These are phyloP conservation scores for Drosophila austrosaltans DNA, from an alignment of 2,888 invertebrate species.

Conservation along the genomic window DNA sequence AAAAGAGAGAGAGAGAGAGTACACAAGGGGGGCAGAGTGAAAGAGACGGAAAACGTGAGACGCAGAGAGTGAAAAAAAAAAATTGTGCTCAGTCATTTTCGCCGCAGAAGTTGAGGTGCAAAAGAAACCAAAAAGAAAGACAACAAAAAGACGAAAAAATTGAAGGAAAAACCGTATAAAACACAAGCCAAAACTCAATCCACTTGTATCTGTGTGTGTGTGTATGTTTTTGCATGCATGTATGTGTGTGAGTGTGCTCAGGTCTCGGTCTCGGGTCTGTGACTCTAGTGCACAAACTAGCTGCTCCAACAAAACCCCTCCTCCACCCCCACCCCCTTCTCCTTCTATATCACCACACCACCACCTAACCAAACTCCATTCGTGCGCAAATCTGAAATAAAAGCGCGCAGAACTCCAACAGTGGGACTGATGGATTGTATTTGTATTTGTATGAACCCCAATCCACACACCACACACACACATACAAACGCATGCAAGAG, in stretches of 20 bases:
- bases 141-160: not conserved
- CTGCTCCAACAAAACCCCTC: constrained; percentile 24
- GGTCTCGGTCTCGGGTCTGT: constrained; percentile 24
- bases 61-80: constrained; percentile 8
- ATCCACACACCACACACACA: constrained; percentile 34
- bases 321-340: constrained; percentile 6
- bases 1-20: not conserved
- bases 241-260: constrained; percentile 19
- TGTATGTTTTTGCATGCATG: not conserved
- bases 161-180: constrained; percentile 31
- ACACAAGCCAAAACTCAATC: constrained; percentile 68
- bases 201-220: constrained; percentile 53
- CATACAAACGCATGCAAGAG: constrained; percentile 27
- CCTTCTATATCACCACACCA: constrained; percentile 40
- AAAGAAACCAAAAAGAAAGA: constrained; percentile 19
- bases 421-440: constrained; percentile 62
- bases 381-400: constrained; percentile 74
- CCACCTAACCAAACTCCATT: constrained; percentile 49
- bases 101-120: constrained; percentile 30
- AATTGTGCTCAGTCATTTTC: constrained; percentile 33
- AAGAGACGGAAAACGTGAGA: not conserved
- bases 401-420: constrained; percentile 67
- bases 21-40: not conserved
- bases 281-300: constrained; percentile 48
- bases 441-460: constrained; percentile 52